Percentiles rank a stretch among this genome's conserved stretches.
Conservation (phyloP, 2,797 vertebrate species). For the Eidolon dupreanum region DNA sequence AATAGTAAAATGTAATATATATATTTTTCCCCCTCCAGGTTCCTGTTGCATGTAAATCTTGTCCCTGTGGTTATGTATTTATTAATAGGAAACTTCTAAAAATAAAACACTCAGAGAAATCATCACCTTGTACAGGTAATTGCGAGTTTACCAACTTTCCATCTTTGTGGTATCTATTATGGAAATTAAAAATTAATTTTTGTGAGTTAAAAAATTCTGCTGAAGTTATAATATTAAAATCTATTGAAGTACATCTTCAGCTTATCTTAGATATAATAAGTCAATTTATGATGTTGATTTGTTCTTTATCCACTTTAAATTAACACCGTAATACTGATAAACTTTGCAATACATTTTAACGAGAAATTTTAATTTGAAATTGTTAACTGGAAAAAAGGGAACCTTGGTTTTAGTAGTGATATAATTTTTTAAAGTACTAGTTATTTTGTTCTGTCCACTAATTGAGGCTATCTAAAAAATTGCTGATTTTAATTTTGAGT, state of each 20-base stretch:
- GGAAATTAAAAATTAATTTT: constrained; percentile 30
- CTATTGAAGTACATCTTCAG: neutral
- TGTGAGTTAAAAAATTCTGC: neutral
- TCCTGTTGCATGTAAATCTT: constrained; percentile 96
- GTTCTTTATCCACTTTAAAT: neutral
- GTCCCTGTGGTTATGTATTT: constrained; percentile 94
- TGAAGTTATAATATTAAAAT: constrained; percentile 12
- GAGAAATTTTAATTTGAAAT: neutral
- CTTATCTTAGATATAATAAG: neutral
- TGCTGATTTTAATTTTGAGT: neutral
- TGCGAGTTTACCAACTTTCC: neutral
- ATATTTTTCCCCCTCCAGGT: constrained; percentile 84
- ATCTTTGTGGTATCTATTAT: neutral
- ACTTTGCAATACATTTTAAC: neutral
- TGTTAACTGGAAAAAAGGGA: neutral
- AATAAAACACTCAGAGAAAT: constrained; percentile 91
- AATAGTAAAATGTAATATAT: constrained; percentile 13
- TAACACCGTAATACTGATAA: constrained; percentile 9
- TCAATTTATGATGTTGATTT: neutral
- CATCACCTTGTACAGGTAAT: constrained; percentile 91
- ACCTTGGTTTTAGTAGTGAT: neutral
- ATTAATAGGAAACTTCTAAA: constrained; percentile 95
- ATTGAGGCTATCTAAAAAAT: neutral
- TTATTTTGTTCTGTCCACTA: neutral
- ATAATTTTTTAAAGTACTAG: neutral